Conservation (phyloP, 2,888 invertebrate genomes). For the Netelia inedita region DNA sequence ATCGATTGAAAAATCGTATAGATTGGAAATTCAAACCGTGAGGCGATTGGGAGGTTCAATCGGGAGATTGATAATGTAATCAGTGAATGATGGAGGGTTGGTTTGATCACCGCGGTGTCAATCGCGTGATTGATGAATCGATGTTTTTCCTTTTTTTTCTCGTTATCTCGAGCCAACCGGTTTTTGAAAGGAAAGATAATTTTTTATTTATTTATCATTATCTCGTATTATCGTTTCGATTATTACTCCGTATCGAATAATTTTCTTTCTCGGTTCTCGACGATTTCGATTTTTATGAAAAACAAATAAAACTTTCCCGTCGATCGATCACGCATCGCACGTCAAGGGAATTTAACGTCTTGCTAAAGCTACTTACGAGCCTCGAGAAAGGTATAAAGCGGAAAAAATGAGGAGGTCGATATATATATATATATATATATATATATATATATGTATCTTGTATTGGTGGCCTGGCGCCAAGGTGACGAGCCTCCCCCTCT, state of each 20-base stretch:
- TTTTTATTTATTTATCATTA: slow-evolving; percentile 2
- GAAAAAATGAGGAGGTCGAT: slow-evolving; percentile 14
- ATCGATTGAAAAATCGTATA: slow-evolving; percentile 24
- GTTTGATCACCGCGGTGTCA: slow-evolving; percentile 14
- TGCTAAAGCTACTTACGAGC: not conserved
- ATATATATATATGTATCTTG: not conserved
- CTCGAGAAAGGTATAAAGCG: not conserved
- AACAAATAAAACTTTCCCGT: not conserved
- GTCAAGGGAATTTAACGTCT: slow-evolving; percentile 1
- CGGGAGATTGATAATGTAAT: slow-evolving; percentile 56
- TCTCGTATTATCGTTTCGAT: not conserved
- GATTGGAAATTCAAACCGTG: slow-evolving; percentile 39
- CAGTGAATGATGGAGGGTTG: slow-evolving; percentile 9
- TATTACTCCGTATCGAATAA: not conserved
- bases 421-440: not conserved
- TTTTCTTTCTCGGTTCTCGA: not conserved
- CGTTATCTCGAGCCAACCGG: not conserved
- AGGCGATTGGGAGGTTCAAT: slow-evolving; percentile 56
- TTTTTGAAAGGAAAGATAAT: not conserved
- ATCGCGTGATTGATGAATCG: slow-evolving; percentile 41
- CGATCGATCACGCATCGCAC: slow-evolving; percentile 25
- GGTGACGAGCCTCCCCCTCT: slow-evolving; percentile 40
- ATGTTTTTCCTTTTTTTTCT: not conserved
- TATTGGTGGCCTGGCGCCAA: slow-evolving; percentile 50
- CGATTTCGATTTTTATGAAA: not conserved